These are phyloP conservation scores for Cephus spinipes DNA, from an alignment of 2,888 invertebrate species.

Conservation along the genomic window DNA sequence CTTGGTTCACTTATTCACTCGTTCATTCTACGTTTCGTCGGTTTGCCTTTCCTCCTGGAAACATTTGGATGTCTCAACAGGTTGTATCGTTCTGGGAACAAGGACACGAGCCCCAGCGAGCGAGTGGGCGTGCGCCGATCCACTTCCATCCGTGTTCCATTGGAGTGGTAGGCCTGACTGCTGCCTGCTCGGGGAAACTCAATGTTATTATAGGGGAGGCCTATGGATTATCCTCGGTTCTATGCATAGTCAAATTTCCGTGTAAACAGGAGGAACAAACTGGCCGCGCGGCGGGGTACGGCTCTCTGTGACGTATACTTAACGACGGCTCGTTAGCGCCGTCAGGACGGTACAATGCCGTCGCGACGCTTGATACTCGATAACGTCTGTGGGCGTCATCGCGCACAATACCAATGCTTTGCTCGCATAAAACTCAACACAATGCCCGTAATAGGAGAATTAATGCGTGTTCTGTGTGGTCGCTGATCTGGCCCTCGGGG, in stretches of 20 bases:
- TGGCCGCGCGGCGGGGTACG: not conserved
- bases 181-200: not conserved
- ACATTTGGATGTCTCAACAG: slow-evolving; percentile 40
- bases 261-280: not conserved
- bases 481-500: slow-evolving; percentile 36
- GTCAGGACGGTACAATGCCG: slow-evolving; percentile 42
- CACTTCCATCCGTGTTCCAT: not conserved
- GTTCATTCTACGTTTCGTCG: slow-evolving; percentile 13
- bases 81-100: slow-evolving; percentile 29
- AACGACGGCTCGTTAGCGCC: slow-evolving; percentile 60
- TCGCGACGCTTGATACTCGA: slow-evolving; percentile 52
- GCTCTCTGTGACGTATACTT: slow-evolving; percentile 30
- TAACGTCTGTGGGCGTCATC: slow-evolving; percentile 46
- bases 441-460: slow-evolving; percentile 60
- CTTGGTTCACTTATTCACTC: slow-evolving; percentile 12
- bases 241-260: not conserved
- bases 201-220: not conserved
- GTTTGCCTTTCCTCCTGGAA: slow-evolving; percentile 1
- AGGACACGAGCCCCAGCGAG: not conserved
- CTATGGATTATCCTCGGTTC: not conserved
- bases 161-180: not conserved
- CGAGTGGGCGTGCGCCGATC: not conserved
- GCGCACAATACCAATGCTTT: slow-evolving; percentile 26
- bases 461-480: slow-evolving; percentile 60
- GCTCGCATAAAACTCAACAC: slow-evolving; percentile 32